Base-by-base conservation (phyloP, 2,888 invertebrate genomes). In the Eilema griseolum region DNA sequence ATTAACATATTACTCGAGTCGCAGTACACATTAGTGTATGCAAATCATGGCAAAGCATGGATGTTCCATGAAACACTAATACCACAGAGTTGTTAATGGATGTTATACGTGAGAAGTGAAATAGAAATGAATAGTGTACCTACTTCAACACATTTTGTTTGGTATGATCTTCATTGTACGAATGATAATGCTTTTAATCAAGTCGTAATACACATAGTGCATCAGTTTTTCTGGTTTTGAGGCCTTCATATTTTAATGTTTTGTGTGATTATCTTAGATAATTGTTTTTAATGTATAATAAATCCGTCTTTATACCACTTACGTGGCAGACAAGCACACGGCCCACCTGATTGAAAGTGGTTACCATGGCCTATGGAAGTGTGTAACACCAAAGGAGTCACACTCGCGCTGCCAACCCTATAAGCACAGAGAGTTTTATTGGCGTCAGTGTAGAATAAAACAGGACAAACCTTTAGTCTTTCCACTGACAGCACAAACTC, bases 41-140 rank as follows among this genome's bases (percentile, higher is more conserved):
- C 84, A 89, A 90, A 90, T 88, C 81, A 82, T 84, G 80, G 86
- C 86, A 87, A 88, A 89, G 87, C 82, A 72, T 70, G 77, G 74
- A 85, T 79, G 80, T 79, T 80, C 81, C 81, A 65, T 75, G 81
- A 79, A 86, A 86, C 79, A 75, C 83, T 83, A 70, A 46, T 52
- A 62, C 66, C 33, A 23, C 28, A 1, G 24, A 66, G 57, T 57
- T 31, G 37, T 31, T 20, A 52, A 12, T 64, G 16, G 2, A 62
- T 62, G 8, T 16, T 26, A 20, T 41, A 24, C 11, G n/a, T 7
- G 28, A 28, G 10, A 64, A 1, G 7, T n/a, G 33, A 33, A 56
- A 33, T 23, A 65, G 56, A 28, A 31, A n/a, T 23, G 16, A 26
- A 20, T 57, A 56, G n/a, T 23, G 52, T 16, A 16, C n/a, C n/a